Evolutionary conservation across 1,140 invertebrate species (phyloP).

Genomic region (Drosophila eugracilis): DNA sequence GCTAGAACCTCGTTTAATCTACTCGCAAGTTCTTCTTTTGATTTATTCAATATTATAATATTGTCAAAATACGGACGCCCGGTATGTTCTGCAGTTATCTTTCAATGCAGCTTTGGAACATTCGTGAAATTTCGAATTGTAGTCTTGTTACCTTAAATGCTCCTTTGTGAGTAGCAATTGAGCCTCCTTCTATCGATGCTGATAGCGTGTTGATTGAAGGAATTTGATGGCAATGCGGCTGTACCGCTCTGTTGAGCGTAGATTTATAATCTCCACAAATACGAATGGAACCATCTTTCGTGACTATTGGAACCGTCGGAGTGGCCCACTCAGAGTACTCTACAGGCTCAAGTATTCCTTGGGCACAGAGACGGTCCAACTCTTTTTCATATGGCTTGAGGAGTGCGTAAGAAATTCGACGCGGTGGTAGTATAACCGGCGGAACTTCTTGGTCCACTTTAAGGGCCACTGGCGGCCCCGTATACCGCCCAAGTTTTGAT

Average conservation of each 20-base stretch:
- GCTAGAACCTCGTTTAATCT: too few species aligned
- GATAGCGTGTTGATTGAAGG: background rate
- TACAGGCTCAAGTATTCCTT: background rate
- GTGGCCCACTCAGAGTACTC: background rate
- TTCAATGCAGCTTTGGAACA: background rate
- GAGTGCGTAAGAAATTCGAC: background rate
- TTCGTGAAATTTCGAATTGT: background rate
- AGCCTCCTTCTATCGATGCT: background rate
- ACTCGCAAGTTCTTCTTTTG: too few species aligned
- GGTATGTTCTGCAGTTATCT: background rate
- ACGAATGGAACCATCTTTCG: background rate
- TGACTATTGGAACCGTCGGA: background rate
- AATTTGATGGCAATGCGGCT: background rate
- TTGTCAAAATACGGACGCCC: background rate
- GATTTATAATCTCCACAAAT: constrained; percentile 1
- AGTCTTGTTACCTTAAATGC: background rate
- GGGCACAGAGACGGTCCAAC: background rate
- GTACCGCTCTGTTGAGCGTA: background rate
- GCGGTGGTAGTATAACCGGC: background rate
- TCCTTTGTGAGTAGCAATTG: background rate
- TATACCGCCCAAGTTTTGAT: background rate
- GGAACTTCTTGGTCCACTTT: background rate
- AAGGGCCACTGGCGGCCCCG: background rate
- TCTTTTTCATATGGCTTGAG: background rate
- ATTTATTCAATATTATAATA: too few species aligned